These are phyloP conservation scores for Neolamprologus brichardi DNA, from an alignment of 2,113 vertebrate species.

Conservation along the genomic window DNA sequence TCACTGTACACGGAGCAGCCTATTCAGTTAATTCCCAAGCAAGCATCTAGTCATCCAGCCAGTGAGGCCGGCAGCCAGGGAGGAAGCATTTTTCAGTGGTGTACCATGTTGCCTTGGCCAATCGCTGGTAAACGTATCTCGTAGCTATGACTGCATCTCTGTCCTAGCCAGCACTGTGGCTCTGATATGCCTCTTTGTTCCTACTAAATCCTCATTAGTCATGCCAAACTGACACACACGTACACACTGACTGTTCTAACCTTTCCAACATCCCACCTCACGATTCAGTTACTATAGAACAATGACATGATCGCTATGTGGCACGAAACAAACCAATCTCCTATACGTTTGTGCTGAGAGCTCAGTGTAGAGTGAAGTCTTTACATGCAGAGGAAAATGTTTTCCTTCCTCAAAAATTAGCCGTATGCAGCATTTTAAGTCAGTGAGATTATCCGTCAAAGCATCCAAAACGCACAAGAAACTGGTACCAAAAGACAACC, in stretches of 20 bases:
- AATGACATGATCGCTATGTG: constrained; percentile 13
- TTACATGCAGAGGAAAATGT: background rate
- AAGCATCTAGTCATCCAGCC: background rate
- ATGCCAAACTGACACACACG: constrained; percentile 17
- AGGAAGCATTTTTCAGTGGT: constrained; percentile 20
- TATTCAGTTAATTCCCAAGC: constrained; percentile 54
- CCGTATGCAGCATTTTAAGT: background rate
- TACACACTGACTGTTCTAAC: background rate
- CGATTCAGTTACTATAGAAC: constrained; percentile 7
- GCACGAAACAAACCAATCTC: background rate
- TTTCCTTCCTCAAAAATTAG: background rate
- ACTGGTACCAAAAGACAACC: background rate
- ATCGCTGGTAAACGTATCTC: background rate
- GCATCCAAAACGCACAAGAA: background rate
- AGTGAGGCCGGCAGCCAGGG: constrained; percentile 11
- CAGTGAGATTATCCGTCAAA: background rate
- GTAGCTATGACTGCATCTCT: background rate
- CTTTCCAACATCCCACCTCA: background rate
- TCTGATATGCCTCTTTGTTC: constrained; percentile 34
- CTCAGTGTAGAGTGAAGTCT: background rate
- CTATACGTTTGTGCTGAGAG: background rate
- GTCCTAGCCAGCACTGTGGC: background rate
- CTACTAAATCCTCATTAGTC: constrained; percentile 35
- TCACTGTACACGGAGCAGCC: constrained; percentile 25
- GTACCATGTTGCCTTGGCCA: background rate